Conservation (phyloP, 2,113 vertebrate species). For the Saguinus imperator region DNA sequence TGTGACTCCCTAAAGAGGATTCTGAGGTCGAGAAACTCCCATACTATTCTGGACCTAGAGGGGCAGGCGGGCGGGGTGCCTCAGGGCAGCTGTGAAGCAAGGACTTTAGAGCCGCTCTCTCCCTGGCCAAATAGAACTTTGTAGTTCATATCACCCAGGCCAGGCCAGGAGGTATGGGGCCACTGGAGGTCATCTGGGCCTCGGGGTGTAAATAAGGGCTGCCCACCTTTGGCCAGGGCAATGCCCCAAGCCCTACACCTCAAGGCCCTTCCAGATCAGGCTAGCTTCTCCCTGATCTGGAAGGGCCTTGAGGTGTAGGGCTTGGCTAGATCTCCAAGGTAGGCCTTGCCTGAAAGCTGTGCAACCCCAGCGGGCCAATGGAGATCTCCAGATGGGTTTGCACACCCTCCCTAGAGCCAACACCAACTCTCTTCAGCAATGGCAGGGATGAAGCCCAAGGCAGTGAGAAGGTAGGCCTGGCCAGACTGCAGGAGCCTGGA, state of each 20-base stretch:
- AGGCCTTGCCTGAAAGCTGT: not conserved
- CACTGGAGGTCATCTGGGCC: not conserved
- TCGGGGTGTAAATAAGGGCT: not conserved
- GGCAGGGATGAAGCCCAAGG: not conserved
- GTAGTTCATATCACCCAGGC: not conserved
- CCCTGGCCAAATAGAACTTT: slow-evolving; percentile 45
- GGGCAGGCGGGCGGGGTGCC: not conserved
- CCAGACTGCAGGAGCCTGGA: not conserved
- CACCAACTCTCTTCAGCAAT: not conserved
- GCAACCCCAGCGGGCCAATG: not conserved
- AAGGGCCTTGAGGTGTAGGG: no score
- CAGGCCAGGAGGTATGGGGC: not conserved
- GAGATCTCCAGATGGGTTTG: not conserved
- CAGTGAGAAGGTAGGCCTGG: not conserved
- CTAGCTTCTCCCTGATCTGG: not conserved
- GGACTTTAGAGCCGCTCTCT: not conserved
- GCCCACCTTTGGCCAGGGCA: not conserved
- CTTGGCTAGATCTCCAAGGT: no score
- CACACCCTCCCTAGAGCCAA: not conserved
- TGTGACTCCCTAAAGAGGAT: slow-evolving; percentile 1
- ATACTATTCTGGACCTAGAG: not conserved
- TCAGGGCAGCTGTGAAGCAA: not conserved
- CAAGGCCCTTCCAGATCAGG: not conserved
- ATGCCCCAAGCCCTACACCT: not conserved
- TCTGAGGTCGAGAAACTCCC: slow-evolving; percentile 54